These are phyloP conservation scores for Chloropsis hardwickii DNA, from an alignment of 2,113 vertebrate species.

Conservation along the genomic window DNA sequence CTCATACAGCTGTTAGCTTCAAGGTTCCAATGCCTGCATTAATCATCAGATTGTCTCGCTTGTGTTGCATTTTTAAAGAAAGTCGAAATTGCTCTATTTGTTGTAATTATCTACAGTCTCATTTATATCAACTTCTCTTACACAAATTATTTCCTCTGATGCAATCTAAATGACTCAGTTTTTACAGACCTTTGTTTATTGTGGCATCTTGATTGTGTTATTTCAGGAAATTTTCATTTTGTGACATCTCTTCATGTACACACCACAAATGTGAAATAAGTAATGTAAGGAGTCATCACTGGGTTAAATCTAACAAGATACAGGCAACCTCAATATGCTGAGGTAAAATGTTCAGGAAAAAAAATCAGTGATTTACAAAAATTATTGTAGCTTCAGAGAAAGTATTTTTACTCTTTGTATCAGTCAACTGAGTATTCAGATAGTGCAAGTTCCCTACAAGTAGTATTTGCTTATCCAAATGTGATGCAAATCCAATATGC, in stretches of 20 bases:
- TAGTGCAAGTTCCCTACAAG: not conserved
- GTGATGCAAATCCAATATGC: not conserved
- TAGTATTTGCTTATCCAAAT: not conserved
- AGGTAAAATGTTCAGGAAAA: not conserved
- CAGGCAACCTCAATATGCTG: not conserved
- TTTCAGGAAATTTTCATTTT: constrained; percentile 16
- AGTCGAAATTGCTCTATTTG: not conserved
- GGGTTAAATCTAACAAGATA: not conserved
- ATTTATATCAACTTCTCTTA: constrained; percentile 15
- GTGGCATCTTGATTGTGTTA: constrained; percentile 3
- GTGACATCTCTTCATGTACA: not conserved
- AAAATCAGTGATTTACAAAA: not conserved
- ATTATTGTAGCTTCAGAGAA: not conserved
- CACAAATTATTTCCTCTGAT: constrained; percentile 23
- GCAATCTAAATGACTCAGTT: constrained; percentile 4
- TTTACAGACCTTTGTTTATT: not conserved
- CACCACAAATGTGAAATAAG: not conserved
- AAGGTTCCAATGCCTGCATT: not conserved
- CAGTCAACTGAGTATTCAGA: not conserved
- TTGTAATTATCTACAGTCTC: constrained; percentile 16
- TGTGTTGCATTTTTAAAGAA: constrained; percentile 11
- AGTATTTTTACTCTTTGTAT: not conserved
- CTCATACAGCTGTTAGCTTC: not conserved
- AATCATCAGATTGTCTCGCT: constrained; percentile 14
- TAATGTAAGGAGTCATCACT: not conserved